Percentiles rank a stretch among this genome's conserved stretches.
These are phyloP conservation scores for Melanerpes formicivorus DNA, from an alignment of 2,113 vertebrate species.

Conservation along the genomic window DNA sequence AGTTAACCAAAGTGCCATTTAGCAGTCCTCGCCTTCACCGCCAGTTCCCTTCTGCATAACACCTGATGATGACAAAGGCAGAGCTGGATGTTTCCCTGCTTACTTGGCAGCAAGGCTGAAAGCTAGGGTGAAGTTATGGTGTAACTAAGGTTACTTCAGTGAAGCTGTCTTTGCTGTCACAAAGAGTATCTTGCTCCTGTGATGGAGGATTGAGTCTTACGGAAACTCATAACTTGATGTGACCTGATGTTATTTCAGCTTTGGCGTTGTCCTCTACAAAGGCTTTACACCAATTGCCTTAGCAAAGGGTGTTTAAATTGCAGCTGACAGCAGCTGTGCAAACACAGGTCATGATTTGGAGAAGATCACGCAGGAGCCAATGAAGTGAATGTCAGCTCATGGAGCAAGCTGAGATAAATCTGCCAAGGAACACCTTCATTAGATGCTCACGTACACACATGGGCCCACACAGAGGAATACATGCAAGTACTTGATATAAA, in stretches of 20 bases:
- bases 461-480: not conserved
- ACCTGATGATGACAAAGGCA: fast-evolving
- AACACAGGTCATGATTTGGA: not conserved
- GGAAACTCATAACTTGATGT: not conserved
- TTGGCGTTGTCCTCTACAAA: not conserved
- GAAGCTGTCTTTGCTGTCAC: not conserved
- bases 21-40: not conserved
- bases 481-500: not conserved
- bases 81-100: not conserved
- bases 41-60: not conserved
- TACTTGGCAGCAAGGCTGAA: not conserved
- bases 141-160: fast-evolving
- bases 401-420: not conserved
- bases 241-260: not conserved
- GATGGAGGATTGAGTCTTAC: not conserved
- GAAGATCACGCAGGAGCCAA: not conserved
- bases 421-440: not conserved
- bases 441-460: fast-evolving
- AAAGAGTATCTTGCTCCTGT: not conserved
- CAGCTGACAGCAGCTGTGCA: not conserved
- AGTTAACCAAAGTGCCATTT: fast-evolving
- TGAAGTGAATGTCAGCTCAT: not conserved
- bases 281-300: not conserved
- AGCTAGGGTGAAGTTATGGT: fast-evolving
- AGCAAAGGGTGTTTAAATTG: not conserved